Evolutionary conservation across 2,113 vertebrate genomes (phyloP), one percentile per base, ranked within the genome.

Genomic region (Vulpes ferrilata): DNA sequence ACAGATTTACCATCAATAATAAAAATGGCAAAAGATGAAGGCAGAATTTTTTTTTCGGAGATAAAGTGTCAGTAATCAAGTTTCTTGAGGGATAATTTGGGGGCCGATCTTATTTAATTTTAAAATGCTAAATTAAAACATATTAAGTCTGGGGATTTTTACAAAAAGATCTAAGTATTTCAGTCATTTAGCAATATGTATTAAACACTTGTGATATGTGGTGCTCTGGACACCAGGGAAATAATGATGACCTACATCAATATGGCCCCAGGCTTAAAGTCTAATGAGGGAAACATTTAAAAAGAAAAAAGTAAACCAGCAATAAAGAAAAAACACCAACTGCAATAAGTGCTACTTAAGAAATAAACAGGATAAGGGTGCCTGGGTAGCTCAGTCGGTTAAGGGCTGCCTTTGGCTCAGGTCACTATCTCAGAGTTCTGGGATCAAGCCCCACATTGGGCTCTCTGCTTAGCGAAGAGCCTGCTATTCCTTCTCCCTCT

Each of bases 1-100:
- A 30, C 20, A 93, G 97, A 15, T 0, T 73, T 76, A 51, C 62
- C n/a, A 71, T 57, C 48, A 51, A 78, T 90, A 98, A 38, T 84
- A 38, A 67, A 94, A 93, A 55, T 11, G n/a, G 7, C 73, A 81
- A 71, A 35, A 69, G 11, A 92, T 30, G 13, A 92, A 93, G 1
- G 4, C 53, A 71, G 6, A 55, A 59, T 43, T 74, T 71, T 92
- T 71, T 92, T 59, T 25, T 67, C 25, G 53, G 60, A 78, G 59
- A 53, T 43, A 76, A 78, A 96, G 64, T 11, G 27, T 60, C 35
- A 81, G 55, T 64, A 65, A n/a, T 89, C 17, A 62, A 86, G 19
- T 82, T 88, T 87, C 69, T 78, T 22, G 6, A 12, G 60, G 16
- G 27, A 60, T 79, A 60, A 53, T 43, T 55, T 30, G 4, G 38